Evolutionary conservation across 2,113 vertebrate species (phyloP).

Genomic region (Petrocephalus microphthalmus): DNA sequence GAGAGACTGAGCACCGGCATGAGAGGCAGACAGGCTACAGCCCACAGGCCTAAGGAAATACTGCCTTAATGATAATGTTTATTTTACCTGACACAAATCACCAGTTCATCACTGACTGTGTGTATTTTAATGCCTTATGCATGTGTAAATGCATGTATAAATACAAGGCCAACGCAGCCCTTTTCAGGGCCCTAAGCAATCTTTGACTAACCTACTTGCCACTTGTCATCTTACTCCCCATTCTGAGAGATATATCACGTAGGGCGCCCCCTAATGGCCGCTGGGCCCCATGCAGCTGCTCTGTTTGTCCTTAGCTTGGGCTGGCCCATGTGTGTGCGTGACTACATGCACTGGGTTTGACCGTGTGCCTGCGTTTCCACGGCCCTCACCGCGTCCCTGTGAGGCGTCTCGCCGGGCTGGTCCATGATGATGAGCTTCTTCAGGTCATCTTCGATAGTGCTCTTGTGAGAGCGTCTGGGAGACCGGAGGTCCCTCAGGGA

Average conservation of each 20-base stretch:
- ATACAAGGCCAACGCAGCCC: no score
- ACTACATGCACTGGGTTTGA: not conserved
- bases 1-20: not conserved
- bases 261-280: not conserved
- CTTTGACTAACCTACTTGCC: not conserved
- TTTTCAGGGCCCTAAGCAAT: no score
- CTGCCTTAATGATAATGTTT: not conserved
- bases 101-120: no score
- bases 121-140: no score
- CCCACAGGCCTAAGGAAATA: not conserved
- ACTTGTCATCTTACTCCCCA: not conserved
- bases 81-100: not conserved
- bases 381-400: conserved; percentile 58
- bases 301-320: not conserved
- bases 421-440: conserved; percentile 93
- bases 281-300: not conserved
- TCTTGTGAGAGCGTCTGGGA: conserved; percentile 77
- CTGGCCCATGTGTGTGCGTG: not conserved
- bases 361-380: not conserved
- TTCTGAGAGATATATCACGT: not conserved
- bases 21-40: not conserved
- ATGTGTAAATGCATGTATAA: no score
- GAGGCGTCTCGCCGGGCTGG: conserved; percentile 57
- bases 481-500: conserved; percentile 85
- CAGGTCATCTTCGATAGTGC: conserved; percentile 83